Evolutionary conservation across 2,113 vertebrate genomes (phyloP).

Genomic region (Sapayoa aenigma): DNA sequence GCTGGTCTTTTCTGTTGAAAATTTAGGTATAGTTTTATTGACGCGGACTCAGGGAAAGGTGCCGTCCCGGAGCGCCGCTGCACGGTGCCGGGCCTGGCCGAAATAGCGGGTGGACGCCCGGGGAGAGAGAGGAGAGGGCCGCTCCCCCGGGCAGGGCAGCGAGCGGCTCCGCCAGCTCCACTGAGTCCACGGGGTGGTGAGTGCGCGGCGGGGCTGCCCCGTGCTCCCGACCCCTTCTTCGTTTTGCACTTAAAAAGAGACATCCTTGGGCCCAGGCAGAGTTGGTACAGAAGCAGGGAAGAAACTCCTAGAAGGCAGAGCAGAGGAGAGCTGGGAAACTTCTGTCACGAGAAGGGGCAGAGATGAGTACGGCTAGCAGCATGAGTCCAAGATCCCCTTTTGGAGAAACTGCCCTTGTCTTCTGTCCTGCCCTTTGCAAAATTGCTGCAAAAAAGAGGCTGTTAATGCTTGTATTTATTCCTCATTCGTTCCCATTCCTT

Average conservation of each 20-base stretch:
- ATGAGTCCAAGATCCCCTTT: neutral
- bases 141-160: neutral
- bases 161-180: neutral
- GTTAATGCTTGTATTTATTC: conserved; percentile 5
- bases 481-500: neutral
- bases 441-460: neutral
- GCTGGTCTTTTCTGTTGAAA: neutral
- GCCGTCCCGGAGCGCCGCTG: neutral
- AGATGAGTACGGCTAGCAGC: neutral
- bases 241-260: neutral
- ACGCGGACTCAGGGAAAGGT: neutral
- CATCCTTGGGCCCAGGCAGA: neutral
- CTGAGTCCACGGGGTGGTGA: neutral
- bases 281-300: neutral
- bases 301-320: neutral
- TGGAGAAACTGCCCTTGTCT: neutral
- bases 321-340: neutral
- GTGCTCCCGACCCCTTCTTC: neutral
- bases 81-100: neutral
- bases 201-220: too few relatives aligned
- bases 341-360: neutral
- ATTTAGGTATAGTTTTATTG: neutral
- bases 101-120: neutral
- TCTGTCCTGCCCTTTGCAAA: neutral
- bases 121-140: too few relatives aligned